phyloP scores from a whole-genome alignment of 2,113 vertebrate species.

The Nicator chloris region DNA sequence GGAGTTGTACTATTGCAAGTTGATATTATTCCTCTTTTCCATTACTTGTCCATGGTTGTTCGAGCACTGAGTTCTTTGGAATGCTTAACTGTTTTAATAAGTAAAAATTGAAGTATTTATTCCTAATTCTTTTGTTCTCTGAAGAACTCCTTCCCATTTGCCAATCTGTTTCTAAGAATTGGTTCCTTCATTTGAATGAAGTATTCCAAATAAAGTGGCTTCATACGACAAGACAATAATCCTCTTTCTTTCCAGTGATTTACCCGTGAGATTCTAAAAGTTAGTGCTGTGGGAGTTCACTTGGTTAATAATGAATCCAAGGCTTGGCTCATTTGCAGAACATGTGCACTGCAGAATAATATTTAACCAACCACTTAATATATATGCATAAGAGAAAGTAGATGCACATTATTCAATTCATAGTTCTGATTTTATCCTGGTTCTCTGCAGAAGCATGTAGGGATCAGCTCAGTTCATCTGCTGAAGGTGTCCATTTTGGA shows the following conservation, averaged over 20 bases:
- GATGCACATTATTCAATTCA: background rate
- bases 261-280: background rate
- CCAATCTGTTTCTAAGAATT: background rate
- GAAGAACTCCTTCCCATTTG: background rate
- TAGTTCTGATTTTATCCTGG: background rate
- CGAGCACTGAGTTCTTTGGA: background rate
- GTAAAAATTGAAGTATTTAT: background rate
- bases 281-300: background rate
- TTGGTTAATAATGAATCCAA: background rate
- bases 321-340: background rate
- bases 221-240: background rate
- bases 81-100: background rate
- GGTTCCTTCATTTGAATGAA: background rate
- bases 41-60: background rate
- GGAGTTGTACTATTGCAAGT: background rate
- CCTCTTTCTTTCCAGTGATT: background rate
- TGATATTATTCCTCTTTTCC: background rate
- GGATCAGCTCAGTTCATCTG: background rate
- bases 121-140: background rate
- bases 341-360: background rate
- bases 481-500: background rate
- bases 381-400: background rate
- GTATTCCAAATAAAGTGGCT: background rate
- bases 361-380: background rate
- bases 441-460: background rate